Evolutionary conservation across 2,113 vertebrate genomes (phyloP).

Genomic region (Ciconia maguari): DNA sequence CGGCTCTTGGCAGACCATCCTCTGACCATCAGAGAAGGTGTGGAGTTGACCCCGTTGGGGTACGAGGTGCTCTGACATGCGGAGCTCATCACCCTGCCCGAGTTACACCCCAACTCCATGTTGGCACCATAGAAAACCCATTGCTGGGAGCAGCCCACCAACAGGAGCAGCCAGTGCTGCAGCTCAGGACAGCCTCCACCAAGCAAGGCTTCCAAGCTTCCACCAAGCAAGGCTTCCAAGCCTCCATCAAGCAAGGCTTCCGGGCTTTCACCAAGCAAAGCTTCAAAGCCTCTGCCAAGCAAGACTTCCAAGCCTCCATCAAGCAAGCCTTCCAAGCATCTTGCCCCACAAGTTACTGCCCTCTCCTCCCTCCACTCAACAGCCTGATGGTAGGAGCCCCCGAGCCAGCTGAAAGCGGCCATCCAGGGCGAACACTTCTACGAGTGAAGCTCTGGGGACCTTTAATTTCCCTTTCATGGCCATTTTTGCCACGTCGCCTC

Average conservation of each 20-base stretch:
- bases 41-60: background rate
- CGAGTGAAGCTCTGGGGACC: rapidly evolving
- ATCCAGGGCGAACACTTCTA: background rate
- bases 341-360: background rate
- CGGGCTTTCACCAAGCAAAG: background rate
- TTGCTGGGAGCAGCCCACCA: background rate
- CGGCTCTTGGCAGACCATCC: background rate
- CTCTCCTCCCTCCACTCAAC: background rate
- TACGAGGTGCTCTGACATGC: background rate
- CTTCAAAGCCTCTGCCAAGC: background rate
- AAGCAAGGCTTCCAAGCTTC: background rate
- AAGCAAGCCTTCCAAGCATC: background rate
- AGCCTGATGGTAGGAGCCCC: background rate
- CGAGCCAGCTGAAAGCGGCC: background rate
- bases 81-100: background rate
- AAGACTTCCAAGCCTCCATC: background rate
- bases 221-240: background rate
- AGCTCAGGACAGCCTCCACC: background rate
- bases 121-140: background rate
- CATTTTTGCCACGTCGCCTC: rapidly evolving
- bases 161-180: background rate
- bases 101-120: background rate
- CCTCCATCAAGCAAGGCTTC: background rate
- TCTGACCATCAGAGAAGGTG: background rate
- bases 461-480: background rate